Base-by-base conservation (phyloP, 2,797 vertebrate genomes). In the Acanthurus lineatus region DNA sequence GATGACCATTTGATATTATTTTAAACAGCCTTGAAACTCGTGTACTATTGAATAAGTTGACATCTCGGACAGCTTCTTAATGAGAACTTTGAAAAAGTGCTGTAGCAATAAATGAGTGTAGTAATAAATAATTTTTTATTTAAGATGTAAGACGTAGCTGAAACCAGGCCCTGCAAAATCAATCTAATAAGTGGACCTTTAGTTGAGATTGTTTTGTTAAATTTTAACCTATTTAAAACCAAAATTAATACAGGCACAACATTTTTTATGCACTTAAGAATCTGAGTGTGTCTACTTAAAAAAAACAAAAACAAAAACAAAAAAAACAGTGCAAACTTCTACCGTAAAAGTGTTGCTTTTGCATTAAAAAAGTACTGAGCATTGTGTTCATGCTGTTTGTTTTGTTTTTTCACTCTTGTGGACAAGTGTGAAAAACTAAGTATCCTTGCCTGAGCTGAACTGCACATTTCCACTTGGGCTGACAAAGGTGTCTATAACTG, bases 401-500 rank as follows among this genome's bases (percentile, higher is more conserved):
- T 17, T 49, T 19, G 1, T 47, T 49, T 69, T 69, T 35, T 25
- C 11, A 64, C 49, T 22, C 14, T 32, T 77, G 9, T 70, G 17
- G 11, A 40, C 11, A 67, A 25, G 19, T 22, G n/a, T 22, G 16
- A 66, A 66, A 56, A 48, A 35, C 38, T 59, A 67, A 65, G 38
- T 12, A 45, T 75, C 35, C 12, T 53, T 40, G n/a, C 3, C 0
- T 58, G 42, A 61, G 38, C 45, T 56, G 44, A 65, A 58, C 42
- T 20, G 6, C 48, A 64, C 53, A 38, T 65, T 79, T 48, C 49
- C 56, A n/a, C 20, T 57, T 15, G 32, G 10, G 16, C 28, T 14
- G 48, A 65, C 22, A 45, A 20, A 62, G 25, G 17, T 70, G 10
- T 44, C 70, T 6, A 10, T 60, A 45, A 45, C 72, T 72, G 19